Percentiles rank a stretch among this genome's conserved stretches.
These are phyloP conservation scores for Meloidogyne chitwoodi DNA, from an alignment of 1,140 invertebrate genomes.

Conservation along the genomic window DNA sequence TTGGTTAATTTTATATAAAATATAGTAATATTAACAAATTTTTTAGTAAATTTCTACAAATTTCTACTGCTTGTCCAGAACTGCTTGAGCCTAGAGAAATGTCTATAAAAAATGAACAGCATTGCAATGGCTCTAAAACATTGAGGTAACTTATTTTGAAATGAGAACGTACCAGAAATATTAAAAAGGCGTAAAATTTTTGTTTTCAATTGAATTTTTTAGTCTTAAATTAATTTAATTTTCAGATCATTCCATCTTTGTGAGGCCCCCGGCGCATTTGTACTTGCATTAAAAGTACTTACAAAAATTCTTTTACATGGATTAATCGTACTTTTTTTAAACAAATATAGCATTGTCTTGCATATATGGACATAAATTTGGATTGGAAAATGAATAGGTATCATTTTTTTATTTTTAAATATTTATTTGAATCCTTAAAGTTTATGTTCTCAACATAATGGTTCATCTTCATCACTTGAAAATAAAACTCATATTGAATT, in stretches of 20 bases:
- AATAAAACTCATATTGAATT: slow-evolving; percentile 12
- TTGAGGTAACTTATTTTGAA: neutral
- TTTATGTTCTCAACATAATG: neutral
- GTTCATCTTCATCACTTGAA: neutral
- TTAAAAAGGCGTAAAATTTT: too few species aligned
- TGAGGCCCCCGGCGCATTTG: slow-evolving; percentile 48
- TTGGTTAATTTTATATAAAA: slow-evolving; percentile 14
- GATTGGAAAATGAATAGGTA: slow-evolving; percentile 18
- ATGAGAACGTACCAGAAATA: too few species aligned
- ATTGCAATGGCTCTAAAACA: neutral
- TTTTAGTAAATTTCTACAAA: slow-evolving; percentile 41
- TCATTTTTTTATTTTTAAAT: neutral
- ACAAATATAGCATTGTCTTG: slow-evolving; percentile 10
- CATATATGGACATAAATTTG: slow-evolving; percentile 21
- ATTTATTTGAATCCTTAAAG: neutral
- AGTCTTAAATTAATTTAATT: neutral
- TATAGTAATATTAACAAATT: neutral
- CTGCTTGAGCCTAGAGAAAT: neutral
- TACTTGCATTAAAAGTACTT: slow-evolving; percentile 29
- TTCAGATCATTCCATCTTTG: slow-evolving; percentile 49
- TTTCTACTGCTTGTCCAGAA: slow-evolving; percentile 32
- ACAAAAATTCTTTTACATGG: neutral
- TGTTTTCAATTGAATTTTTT: too few species aligned
- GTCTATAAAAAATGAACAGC: neutral
- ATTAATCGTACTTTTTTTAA: neutral